Conservation (phyloP, 2,888 invertebrate species). For the Pteria penguin region DNA sequence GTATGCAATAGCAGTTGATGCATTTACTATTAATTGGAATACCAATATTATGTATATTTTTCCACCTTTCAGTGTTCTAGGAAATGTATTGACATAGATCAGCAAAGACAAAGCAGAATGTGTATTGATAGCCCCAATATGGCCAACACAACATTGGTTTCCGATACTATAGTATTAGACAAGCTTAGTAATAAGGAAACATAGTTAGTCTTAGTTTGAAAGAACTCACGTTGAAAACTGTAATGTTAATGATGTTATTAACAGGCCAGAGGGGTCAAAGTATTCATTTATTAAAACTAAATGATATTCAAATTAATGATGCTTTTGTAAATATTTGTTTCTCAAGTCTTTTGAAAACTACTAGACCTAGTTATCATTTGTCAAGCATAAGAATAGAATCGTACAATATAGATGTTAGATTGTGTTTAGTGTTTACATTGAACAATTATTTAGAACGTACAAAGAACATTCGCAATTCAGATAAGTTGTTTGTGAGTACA, state of each 20-base stretch:
- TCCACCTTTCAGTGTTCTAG: constrained; percentile 28
- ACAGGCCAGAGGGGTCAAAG: constrained; percentile 43
- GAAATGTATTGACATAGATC: constrained; percentile 17
- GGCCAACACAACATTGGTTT: constrained; percentile 23
- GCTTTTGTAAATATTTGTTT: not conserved
- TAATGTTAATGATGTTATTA: constrained; percentile 43
- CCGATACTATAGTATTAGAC: constrained; percentile 14
- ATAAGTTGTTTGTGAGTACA: constrained; percentile 29
- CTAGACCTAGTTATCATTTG: constrained; percentile 34
- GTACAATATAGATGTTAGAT: constrained; percentile 28
- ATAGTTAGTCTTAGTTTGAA: constrained; percentile 26
- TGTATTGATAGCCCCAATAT: constrained; percentile 15
- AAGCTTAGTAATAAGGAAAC: constrained; percentile 22
- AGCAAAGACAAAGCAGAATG: constrained; percentile 1
- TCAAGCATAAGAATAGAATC: constrained; percentile 13
- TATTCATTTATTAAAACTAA: constrained; percentile 37
- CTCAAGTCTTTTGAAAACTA: constrained; percentile 36
- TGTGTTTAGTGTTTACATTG: constrained; percentile 41
- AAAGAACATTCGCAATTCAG: constrained; percentile 14
- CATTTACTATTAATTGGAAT: constrained; percentile 23
- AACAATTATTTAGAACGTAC: constrained; percentile 35
- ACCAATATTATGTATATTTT: constrained; percentile 10
- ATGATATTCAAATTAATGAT: constrained; percentile 29
- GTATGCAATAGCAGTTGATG: constrained; percentile 20
- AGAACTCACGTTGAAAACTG: constrained; percentile 28